A percentile compares a stretch with the other conserved stretches of the same genome.
These are phyloP conservation scores for Stegana nigrithorax DNA, from an alignment of 2,888 invertebrate genomes.

Conservation along the genomic window DNA sequence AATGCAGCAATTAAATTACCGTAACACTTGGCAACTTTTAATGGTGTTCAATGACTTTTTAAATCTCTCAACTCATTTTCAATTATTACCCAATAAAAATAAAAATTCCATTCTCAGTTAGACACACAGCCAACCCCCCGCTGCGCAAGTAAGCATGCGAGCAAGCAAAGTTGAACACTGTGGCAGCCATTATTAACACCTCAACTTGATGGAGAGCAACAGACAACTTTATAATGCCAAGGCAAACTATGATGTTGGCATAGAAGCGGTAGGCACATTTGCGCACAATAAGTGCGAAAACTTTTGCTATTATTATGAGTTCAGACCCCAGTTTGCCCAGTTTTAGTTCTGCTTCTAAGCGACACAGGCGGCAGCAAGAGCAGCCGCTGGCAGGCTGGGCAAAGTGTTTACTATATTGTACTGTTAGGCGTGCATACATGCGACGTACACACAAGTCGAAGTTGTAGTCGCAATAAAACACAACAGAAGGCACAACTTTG, in stretches of 20 bases:
- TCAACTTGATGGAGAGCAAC: neutral
- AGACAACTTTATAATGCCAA: neutral
- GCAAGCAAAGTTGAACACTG: neutral
- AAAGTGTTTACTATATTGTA: neutral
- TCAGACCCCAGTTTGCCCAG: conserved; percentile 35
- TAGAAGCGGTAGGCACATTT: neutral
- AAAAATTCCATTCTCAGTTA: too few species aligned
- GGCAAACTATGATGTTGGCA: neutral
- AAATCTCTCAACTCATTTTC: neutral
- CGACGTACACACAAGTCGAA: too few species aligned
- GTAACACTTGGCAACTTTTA: too few species aligned
- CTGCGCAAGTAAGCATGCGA: too few species aligned
- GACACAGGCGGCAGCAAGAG: conserved; percentile 33
- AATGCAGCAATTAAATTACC: too few species aligned
- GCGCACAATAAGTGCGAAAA: conserved; percentile 44
- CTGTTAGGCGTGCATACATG: too few species aligned
- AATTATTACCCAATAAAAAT: neutral
- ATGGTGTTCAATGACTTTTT: too few species aligned
- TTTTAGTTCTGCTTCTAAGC: conserved; percentile 57
- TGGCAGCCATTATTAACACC: conserved; percentile 9
- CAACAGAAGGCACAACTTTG: conserved; percentile 41
- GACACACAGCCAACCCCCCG: neutral
- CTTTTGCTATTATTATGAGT: conserved; percentile 57
- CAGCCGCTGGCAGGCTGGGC: neutral
- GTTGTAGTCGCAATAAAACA: conserved; percentile 6